Evolutionary conservation across 1,140 invertebrate genomes (phyloP), one percentile per base, ranked within the genome.

Genomic region (Aphidius ervi): DNA sequence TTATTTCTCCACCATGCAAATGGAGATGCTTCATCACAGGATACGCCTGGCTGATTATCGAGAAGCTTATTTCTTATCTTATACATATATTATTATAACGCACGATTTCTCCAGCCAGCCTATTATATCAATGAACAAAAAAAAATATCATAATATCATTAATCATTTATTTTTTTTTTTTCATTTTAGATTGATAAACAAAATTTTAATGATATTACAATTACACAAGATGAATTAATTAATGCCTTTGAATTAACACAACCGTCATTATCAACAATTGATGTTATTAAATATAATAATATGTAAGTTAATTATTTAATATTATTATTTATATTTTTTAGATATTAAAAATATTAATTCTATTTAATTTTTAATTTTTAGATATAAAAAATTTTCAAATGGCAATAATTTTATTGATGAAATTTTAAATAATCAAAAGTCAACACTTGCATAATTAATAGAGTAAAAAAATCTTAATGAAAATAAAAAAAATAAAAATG

Each of bases 211-310:
- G 55, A 46, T 39, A 62, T 70, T 47, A 73, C 75, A 47, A 70
- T 84, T 9, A 74, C 76, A 66, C 79, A 80, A 57, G 71, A 75
- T 9, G 82, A 87, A 67, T 73, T 90, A 46, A 53, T 82, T 31
- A 76, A 80, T 9, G 85, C 88, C 5, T 63, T 87, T 2, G 66
- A 68, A 9, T 83, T 84, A 57, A 90, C 87, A 9, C 83, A 82
- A 56, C 88, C 89, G 0, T 90, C 88, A 5, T 80, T 92, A 9
- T 82, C 83, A 4, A 67, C 63, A 7, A 69, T 78, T 7, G 88
- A 91, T 67, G 82, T 81, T 48, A 49, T 71, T 10, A 88, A 85
- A 72, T 91, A 89, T 68, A 78, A 84, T 56, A 80, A 70, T 66
- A 87, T 87, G 86, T 87, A 73, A 72, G 72, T 68, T 23, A 56